Base-by-base conservation (phyloP, 1,140 invertebrate species). In the Littorina saxatilis region DNA sequence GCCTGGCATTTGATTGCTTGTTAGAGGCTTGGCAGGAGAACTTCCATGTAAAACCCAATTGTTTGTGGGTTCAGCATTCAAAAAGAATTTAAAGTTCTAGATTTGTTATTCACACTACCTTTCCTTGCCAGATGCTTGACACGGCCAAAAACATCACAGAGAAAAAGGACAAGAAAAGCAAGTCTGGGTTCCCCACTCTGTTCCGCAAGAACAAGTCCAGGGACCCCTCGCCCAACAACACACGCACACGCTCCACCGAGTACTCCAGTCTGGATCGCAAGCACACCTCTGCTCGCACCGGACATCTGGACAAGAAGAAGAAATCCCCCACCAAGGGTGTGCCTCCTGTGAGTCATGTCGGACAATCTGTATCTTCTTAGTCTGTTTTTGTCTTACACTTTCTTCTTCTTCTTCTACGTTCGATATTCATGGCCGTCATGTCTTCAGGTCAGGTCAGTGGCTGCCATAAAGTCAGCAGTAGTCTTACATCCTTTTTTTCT, bases 171-270 rank as follows among this genome's bases (percentile, higher is more conserved):
- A 77, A 81, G 27, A 85, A 84, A 43, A 78, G 81, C 43, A 91
- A 90, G 75, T 88, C 90, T 17, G 83, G 90, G 35, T 92, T 92
- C 77, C 73, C 87, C 5, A 85, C 85, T 15, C 86, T 92, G 15
- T 92, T 92, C 82, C 90, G 88, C 77, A 90, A 90, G 79, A 75
- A 82, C 23, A 90, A 91, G 55, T 90, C 89, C 11, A 82, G 90
- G 55, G 91, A 92, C 47, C 87, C 90, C 9, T 90, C 91, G 2
- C 89, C 90, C 0, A 88, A 86, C 73, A 87, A 88, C 47, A 84
- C 81, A 15, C 86, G 83, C 63, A 73, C 85, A 32, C 86, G 88
- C 66, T 82, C 82, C 68, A 87, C 88, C 0, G 87, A 90, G 75
- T 90, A 90, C 78, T 88, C 85, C 1, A 88, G 88, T 76, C 82